phyloP scores from a whole-genome alignment of 2,797 vertebrate species.

The Anguilla megastoma region DNA sequence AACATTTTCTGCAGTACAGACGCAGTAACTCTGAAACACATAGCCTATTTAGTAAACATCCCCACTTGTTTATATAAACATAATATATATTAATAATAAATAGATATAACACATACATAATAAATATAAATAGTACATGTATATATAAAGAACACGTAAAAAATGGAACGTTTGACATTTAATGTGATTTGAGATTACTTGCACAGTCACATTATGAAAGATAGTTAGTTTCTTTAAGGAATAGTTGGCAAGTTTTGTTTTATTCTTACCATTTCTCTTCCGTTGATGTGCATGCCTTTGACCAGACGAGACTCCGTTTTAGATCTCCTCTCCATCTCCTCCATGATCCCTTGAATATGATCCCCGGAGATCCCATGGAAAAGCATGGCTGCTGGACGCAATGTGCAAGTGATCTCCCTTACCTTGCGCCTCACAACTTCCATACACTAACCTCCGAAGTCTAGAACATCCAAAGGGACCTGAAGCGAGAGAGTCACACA shows the following conservation, averaged over 20 bases:
- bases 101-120: too few relatives aligned
- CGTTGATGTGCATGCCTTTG: constrained; percentile 94
- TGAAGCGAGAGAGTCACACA: constrained; percentile 62
- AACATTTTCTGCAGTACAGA: neutral
- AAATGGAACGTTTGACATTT: neutral
- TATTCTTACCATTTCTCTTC: constrained; percentile 90
- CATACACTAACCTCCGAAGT: constrained; percentile 82
- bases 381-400: constrained; percentile 98
- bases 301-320: constrained; percentile 91
- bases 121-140: too few relatives aligned
- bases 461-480: constrained; percentile 80
- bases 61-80: too few relatives aligned
- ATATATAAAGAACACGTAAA: too few relatives aligned
- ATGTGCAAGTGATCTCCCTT: constrained; percentile 93
- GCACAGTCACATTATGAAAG: neutral
- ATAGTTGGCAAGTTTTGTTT: neutral
- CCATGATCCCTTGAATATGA: constrained; percentile 99
- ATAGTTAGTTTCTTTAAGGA: neutral
- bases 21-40: neutral
- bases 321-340: constrained; percentile 98
- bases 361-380: constrained; percentile 99
- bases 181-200: neutral
- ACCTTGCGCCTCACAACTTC: constrained; percentile 98
- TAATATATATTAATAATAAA: too few relatives aligned
- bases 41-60: neutral